A percentile compares a stretch with the other conserved stretches of the same genome.
Conservation (phyloP, 2,113 vertebrate genomes). For the Hipposideros armiger region DNA sequence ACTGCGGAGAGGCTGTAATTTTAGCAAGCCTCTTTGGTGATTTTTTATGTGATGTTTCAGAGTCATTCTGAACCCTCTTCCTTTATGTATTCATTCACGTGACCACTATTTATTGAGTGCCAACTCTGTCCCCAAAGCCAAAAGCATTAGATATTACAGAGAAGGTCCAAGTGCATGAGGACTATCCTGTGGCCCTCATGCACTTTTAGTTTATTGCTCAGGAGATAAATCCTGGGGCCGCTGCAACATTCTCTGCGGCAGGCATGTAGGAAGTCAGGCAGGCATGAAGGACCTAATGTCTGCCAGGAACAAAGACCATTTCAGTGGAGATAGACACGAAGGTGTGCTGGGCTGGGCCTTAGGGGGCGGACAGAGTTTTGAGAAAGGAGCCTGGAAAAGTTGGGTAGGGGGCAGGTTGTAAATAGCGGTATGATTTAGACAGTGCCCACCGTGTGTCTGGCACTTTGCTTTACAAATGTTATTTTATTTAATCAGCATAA, state of each 20-base stretch:
- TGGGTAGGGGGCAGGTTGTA: conserved; percentile 8
- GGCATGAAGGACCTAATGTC: background rate
- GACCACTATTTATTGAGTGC: background rate
- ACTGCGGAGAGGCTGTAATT: background rate
- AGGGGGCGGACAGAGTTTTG: background rate
- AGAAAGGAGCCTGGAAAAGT: conserved; percentile 33
- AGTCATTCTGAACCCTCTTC: background rate
- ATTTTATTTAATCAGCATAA: conserved; percentile 79
- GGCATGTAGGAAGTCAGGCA: background rate
- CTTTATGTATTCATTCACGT: background rate
- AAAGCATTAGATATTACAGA: background rate
- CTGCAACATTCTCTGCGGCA: background rate
- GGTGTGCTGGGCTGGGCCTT: background rate
- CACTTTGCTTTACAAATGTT: conserved; percentile 74
- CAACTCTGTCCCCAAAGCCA: background rate
- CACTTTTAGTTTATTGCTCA: background rate
- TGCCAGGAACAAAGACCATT: conserved; percentile 8
- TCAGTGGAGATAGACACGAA: background rate
- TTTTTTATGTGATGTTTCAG: background rate
- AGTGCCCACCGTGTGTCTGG: conserved; percentile 67
- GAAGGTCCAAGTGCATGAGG: background rate
- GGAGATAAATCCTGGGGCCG: background rate
- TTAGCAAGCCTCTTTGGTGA: background rate
- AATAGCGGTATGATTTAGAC: conserved; percentile 38
- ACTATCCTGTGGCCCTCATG: background rate